Evolutionary conservation across 2,888 invertebrate genomes (phyloP), one percentile per base, ranked within the genome.

Genomic region (Thelaira solivaga): DNA sequence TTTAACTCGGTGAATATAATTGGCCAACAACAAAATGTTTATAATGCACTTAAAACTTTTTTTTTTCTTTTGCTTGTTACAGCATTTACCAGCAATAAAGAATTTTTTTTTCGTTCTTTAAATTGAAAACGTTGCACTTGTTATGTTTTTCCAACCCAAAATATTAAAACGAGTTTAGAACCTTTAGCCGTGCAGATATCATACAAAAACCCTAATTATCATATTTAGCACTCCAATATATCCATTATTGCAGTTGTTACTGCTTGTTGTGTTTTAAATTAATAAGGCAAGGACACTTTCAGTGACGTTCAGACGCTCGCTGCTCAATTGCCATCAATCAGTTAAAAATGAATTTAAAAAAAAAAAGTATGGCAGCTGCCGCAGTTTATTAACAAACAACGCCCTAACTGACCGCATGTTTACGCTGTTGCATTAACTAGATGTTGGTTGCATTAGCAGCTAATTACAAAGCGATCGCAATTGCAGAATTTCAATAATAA

Each of bases 171-270:
- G n/a, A n/a, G n/a, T n/a, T n/a, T n/a, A n/a, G n/a, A n/a, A n/a
- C n/a, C n/a, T n/a, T n/a, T n/a, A n/a, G n/a, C 8, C 49, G 24
- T 47, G 41, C 41, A 72, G 85, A 83, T 83, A 82, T 84, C 84
- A 76, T 82, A 84, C 83, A 83, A n/a, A n/a, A n/a, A 84, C 86
- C 86, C 86, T 88, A 86, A 87, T 88, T 88, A 88, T 86, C 86
- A 86, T 87, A 86, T 86, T 86, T 86, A 85, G 81, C 84, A 87
- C 87, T 86, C 86, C 82, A 82, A 82, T 82, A 83, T 84, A 84
- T 36, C 34, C 18, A 34, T 43, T 53, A 13, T 18, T 29, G 11
- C 7, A 45, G 2, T 16, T 18, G 49, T 39, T 53, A n/a, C 7
- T 53, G 1, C 20, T 11, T 22, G 47, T 65, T 24, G 41, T 45